Evolutionary conservation across 2,797 vertebrate genomes (phyloP).

Genomic region (Macrochelys suwanniensis): DNA sequence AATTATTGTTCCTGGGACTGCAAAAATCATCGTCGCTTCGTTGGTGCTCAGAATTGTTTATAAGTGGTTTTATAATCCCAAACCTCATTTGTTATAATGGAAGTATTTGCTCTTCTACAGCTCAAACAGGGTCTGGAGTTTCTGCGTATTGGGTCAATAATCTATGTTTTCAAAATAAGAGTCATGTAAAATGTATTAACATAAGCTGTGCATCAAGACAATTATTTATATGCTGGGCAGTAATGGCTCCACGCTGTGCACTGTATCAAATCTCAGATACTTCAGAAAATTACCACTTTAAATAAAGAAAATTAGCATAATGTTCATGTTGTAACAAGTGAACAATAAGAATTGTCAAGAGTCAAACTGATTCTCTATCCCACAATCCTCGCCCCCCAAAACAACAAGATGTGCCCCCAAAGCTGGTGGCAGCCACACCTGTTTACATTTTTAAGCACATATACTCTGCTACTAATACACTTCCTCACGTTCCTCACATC

Average conservation of each 20-base stretch:
- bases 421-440: neutral
- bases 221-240: constrained; percentile 58
- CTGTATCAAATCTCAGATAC: constrained; percentile 22
- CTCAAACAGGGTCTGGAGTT: constrained; percentile 43
- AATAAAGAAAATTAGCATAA: constrained; percentile 26
- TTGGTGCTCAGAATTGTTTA: neutral
- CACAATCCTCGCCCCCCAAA: neutral
- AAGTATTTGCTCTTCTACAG: constrained; percentile 9
- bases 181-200: constrained; percentile 64
- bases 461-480: neutral
- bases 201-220: constrained; percentile 70
- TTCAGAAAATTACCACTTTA: constrained; percentile 31
- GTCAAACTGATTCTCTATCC: neutral
- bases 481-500: neutral
- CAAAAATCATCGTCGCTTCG: constrained; percentile 38
- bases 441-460: neutral
- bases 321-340: neutral
- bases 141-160: constrained; percentile 63
- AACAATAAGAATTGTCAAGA: neutral
- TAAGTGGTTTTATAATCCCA: neutral
- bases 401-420: neutral
- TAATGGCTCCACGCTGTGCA: constrained; percentile 32
- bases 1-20: constrained; percentile 38
- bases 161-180: constrained; percentile 49
- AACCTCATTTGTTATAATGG: neutral